These are phyloP conservation scores for Hystrix brachyura DNA, from an alignment of 2,113 vertebrate species.

Conservation along the genomic window DNA sequence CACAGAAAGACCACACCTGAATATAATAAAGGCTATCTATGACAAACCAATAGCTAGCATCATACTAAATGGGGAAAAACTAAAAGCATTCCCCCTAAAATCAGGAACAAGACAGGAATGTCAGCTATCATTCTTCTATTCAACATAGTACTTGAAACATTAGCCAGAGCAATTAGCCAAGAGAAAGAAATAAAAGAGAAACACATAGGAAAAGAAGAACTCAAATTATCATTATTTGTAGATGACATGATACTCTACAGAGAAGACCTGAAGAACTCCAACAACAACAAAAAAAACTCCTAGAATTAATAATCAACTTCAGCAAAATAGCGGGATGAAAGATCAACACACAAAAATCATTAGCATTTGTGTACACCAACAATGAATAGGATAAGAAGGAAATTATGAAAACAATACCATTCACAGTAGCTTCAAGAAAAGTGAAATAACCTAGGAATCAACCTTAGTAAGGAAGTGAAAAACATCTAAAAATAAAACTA, in stretches of 20 bases:
- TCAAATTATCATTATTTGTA: neutral
- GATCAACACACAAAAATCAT: too few relatives aligned
- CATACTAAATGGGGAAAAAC: neutral
- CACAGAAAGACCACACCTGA: neutral
- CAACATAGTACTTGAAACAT: neutral
- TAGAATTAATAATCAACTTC: too few relatives aligned
- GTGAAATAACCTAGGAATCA: too few relatives aligned
- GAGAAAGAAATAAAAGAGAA: neutral
- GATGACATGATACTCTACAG: neutral
- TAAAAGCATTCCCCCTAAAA: neutral
- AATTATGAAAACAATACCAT: too few relatives aligned
- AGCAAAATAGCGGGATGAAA: too few relatives aligned
- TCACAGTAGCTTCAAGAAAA: too few relatives aligned
- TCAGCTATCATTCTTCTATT: neutral
- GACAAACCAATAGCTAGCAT: neutral
- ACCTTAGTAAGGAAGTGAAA: too few relatives aligned
- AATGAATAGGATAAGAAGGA: too few relatives aligned
- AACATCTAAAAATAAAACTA: too few relatives aligned
- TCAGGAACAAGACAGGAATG: neutral
- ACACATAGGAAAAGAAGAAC: neutral
- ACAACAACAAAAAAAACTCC: too few relatives aligned
- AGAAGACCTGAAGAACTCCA: neutral
- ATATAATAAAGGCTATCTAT: neutral
- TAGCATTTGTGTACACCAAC: too few relatives aligned
- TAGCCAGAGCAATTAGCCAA: neutral